Evolutionary conservation across 2,797 vertebrate species (phyloP).

Genomic region (Nasua narica): DNA sequence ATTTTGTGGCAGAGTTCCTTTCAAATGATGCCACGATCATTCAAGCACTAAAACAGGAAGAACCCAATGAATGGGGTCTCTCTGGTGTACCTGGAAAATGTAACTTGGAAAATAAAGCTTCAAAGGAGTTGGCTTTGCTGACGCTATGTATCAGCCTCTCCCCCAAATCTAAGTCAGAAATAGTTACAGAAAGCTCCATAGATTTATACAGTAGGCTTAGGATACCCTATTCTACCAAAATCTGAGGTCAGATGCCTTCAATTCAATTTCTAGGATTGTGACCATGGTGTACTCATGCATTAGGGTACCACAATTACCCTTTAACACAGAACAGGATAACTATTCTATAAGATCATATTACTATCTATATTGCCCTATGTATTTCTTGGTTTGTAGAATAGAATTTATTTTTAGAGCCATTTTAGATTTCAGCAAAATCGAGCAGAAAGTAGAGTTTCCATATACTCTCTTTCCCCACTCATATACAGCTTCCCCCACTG

Average conservation of each 20-base stretch:
- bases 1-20: not conserved
- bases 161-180: not conserved
- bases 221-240: not conserved
- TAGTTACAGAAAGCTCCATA: not conserved
- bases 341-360: not conserved
- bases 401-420: not conserved
- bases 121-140: not conserved
- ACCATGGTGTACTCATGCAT: not conserved
- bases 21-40: not conserved
- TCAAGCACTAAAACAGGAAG: not conserved
- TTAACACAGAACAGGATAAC: not conserved
- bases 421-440: not conserved
- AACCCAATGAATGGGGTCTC: not conserved
- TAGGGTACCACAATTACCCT: not conserved
- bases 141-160: not conserved
- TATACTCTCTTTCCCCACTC: not conserved
- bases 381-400: not conserved
- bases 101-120: not conserved
- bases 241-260: not conserved
- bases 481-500: not conserved
- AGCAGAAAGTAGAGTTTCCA: not conserved
- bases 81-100: not conserved
- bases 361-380: not conserved
- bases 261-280: not conserved
- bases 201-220: not conserved